These are phyloP conservation scores for Ardeotis arabs DNA, from an alignment of 2,113 vertebrate genomes.

Conservation along the genomic window DNA sequence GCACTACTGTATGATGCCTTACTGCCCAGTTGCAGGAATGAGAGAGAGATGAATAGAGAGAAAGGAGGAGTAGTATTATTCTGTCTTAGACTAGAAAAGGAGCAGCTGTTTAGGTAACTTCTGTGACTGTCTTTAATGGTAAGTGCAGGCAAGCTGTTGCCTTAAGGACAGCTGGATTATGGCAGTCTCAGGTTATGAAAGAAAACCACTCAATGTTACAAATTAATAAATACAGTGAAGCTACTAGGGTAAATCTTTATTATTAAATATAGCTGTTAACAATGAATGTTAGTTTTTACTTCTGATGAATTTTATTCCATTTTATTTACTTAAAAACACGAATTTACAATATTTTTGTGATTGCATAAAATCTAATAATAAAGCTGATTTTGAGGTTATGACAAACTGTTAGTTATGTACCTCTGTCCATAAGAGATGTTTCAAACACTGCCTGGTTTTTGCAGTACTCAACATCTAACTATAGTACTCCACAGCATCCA, in stretches of 20 bases:
- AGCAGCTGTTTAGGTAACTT: neutral
- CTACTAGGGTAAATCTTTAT: neutral
- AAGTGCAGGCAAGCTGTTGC: neutral
- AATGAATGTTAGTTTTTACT: neutral
- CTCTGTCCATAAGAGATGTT: neutral
- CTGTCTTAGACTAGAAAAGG: neutral
- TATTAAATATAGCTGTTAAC: neutral
- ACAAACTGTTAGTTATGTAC: neutral
- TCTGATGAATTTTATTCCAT: neutral
- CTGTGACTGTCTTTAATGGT: neutral
- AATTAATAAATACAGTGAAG: neutral
- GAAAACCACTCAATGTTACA: neutral
- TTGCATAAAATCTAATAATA: neutral
- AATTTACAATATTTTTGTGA: neutral
- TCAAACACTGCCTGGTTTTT: neutral
- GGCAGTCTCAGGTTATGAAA: neutral
- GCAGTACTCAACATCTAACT: neutral
- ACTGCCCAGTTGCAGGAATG: neutral
- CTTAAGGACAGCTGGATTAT: neutral
- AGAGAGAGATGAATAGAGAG: neutral
- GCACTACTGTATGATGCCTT: neutral
- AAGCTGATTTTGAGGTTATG: neutral
- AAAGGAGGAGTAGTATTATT: neutral
- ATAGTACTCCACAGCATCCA: neutral
- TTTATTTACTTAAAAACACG: neutral